Base-by-base conservation (phyloP, 2,888 invertebrate genomes). In the Pachydiplax longipennis region DNA sequence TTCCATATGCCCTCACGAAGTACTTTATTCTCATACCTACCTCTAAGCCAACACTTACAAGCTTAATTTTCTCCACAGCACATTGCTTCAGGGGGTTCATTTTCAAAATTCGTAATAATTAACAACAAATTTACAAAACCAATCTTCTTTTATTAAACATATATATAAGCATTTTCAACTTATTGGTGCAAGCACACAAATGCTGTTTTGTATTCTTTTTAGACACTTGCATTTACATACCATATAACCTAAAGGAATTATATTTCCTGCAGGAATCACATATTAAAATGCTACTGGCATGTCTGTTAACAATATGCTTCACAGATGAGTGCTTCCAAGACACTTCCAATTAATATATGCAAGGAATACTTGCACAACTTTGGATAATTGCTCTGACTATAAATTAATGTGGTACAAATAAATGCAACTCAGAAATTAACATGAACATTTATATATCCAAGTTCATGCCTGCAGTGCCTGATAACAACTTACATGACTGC, bases 331-430 rank as follows among this genome's bases (percentile, higher is more conserved):
- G 73, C 73, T 73, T 73, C 31, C 31, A 31, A 22, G 73, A 31
- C 65, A 65, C 61, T 35, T 22, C 58, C 65, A 61, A 87, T 37
- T 61, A 87, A 22, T 65, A 87, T 44, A 81, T 81, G 40, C 37
- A 87, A 65, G 35, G 25, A 61, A n/a, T 61, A 87, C 61, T 87
- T 87, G 35, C 87, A 87, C 37, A 37, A 87, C 58, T 40, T 40
- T 87, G 87, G 87, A 61, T 61, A 35, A 87, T 87, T 61, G 87
- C 82, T 82, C 44, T 87, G 87, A 87, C 87, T 83, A 83, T 65
- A 58, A 18, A 58, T 25, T 61, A 87, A 37, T 40, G 22, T 65
- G 65, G 87, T 87, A 87, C 73, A 87, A 87, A 61, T 48, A 82
- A 48, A 58, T 58, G 31, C 58, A 35, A n/a, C 37, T 5, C 58